Conservation (phyloP, 2,888 invertebrate genomes). For the Opisthograptis luteolata region DNA sequence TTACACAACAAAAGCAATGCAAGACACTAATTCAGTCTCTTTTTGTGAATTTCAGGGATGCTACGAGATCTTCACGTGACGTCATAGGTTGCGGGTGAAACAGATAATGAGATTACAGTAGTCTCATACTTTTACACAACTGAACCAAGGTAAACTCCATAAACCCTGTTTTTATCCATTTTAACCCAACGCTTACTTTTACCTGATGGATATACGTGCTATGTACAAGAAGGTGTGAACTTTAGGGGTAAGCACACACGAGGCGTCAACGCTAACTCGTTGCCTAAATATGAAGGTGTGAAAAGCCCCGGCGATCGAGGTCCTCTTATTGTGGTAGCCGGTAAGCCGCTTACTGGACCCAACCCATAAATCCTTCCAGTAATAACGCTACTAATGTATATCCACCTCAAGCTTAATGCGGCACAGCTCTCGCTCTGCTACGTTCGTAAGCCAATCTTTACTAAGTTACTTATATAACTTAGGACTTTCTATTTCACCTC, state of each 20-base stretch:
- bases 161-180: no score
- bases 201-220: conserved; percentile 69
- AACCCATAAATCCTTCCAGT: conserved; percentile 65
- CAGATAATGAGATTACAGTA: no score
- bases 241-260: conserved; percentile 76
- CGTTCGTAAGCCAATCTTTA: conserved; percentile 34
- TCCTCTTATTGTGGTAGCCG: conserved; percentile 69
- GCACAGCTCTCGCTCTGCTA: conserved; percentile 30
- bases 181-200: conserved; percentile 33
- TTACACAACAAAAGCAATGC: no score
- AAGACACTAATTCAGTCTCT: no score
- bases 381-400: conserved; percentile 22
- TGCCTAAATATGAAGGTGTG: conserved; percentile 81
- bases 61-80: no score
- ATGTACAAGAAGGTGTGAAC: conserved; percentile 77
- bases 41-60: no score
- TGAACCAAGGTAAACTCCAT: no score
- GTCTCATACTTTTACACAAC: no score
- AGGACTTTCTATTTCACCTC: conserved; percentile 26
- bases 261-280: conserved; percentile 79
- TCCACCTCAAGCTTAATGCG: conserved; percentile 15
- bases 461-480: conserved; percentile 31
- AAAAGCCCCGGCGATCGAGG: conserved; percentile 70
- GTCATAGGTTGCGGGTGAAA: no score
- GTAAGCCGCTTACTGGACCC: conserved; percentile 75